Evolutionary conservation across 2,113 vertebrate genomes (phyloP).

Genomic region (Alligator mississippiensis): DNA sequence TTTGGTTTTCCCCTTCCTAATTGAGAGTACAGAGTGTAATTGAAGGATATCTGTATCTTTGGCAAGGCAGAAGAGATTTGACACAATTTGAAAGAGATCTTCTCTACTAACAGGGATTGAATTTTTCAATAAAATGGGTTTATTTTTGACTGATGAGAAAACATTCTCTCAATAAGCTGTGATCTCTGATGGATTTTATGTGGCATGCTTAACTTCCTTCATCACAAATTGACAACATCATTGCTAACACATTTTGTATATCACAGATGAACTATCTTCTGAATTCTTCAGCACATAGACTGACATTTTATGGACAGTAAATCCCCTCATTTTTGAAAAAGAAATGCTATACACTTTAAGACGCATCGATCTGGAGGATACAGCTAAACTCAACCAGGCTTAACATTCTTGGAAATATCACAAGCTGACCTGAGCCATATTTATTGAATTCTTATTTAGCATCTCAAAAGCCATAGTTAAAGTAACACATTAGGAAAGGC

Average conservation of each 20-base stretch:
- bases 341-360: conserved; percentile 43
- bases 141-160: neutral
- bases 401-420: conserved; percentile 61
- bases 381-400: conserved; percentile 60
- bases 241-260: conserved; percentile 42
- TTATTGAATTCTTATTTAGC: conserved; percentile 43
- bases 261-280: conserved; percentile 48
- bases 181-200: neutral
- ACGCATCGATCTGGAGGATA: conserved; percentile 50
- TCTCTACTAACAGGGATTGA: neutral
- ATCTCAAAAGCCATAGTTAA: conserved; percentile 43
- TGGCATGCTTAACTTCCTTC: neutral
- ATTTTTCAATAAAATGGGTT: neutral
- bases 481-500: conserved; percentile 29
- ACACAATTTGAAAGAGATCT: neutral
- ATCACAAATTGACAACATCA: conserved; percentile 53
- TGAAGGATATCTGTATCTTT: neutral
- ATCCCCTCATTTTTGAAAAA: conserved; percentile 58
- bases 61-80: neutral
- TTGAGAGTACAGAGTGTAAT: neutral
- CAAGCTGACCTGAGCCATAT: conserved; percentile 48
- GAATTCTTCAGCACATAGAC: conserved; percentile 45
- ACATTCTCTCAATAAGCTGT: neutral
- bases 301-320: conserved; percentile 58
- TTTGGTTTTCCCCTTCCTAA: neutral